These are phyloP conservation scores for Thymelicus lineola DNA, from an alignment of 2,888 invertebrate genomes.

Conservation along the genomic window DNA sequence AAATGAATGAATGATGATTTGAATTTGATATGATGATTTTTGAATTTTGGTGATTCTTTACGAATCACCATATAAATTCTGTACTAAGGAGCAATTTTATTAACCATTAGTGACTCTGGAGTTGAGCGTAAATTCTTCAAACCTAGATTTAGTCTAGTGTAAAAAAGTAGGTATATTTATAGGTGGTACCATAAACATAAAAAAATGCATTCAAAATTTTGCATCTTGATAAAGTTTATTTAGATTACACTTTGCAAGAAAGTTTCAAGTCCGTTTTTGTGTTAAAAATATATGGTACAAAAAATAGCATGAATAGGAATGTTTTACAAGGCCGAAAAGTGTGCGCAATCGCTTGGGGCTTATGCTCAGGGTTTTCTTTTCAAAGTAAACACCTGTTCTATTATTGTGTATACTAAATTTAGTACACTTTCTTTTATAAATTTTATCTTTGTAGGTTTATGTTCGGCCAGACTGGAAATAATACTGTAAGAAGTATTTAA, in stretches of 20 bases:
- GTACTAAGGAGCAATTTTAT: no score
- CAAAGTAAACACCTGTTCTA: constrained; percentile 20
- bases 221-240: constrained; percentile 4
- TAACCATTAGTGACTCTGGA: no score
- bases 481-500: no score
- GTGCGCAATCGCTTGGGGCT: constrained; percentile 26
- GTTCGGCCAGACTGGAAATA: no score
- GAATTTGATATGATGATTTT: no score
- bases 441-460: no score
- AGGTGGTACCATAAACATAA: not conserved
- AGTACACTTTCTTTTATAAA: not conserved
- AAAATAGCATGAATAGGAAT: constrained; percentile 26
- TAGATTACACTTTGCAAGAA: not conserved
- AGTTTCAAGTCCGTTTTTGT: constrained; percentile 4
- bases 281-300: constrained; percentile 16
- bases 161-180: no score
- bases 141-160: no score
- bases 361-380: constrained; percentile 15
- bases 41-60: no score
- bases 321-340: constrained; percentile 16
- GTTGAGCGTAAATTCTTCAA: no score
- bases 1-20: no score
- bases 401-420: constrained; percentile 3
- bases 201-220: not conserved
- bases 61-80: no score